Evolutionary conservation across 2,797 vertebrate genomes (phyloP), one percentile per base, ranked within the genome.

Genomic region (Aplochiton taeniatus): DNA sequence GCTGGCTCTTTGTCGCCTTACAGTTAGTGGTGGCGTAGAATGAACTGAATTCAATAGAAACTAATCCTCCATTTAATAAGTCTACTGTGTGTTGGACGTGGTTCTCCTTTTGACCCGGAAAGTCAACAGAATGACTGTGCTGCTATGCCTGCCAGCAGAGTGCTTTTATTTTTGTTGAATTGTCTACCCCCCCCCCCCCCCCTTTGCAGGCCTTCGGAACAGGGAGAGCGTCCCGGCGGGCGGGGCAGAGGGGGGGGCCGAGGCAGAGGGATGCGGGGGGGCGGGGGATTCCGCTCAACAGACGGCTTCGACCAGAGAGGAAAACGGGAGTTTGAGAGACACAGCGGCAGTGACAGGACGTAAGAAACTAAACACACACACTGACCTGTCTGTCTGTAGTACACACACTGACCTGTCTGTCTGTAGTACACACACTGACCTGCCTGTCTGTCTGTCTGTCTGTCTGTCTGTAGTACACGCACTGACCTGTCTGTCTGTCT

Each of bases 251-350:
- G 89, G 0, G 58, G 91, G 63, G 84, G 83, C 14, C 75, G 86
- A 69, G 80, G 87, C 13, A 83, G 89, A 85, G 91, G 92, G 69
- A 84, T 88, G 88, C 41, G 41, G 11, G 87, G 89, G 20, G 81
- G 82, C 53, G 88, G 82, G 8, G 83, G 90, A 65, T 84, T 69
- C 13, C 87, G 90, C 76, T 83, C 77, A 61, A 83, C 83, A 0
- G 81, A 85, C 69, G 72, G 76, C 58, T 93, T 92, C 73, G 90
- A 92, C 79, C 90, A 83, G 56, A 91, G 91, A 79, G 89, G 90
- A 58, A 95, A 87, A 72, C 14, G 66, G 31, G 92, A 93, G 61
- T 92, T 91, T 82, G 92, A 93, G 70, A 85, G 90, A 63, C 89
- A 88, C 4, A 86, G 84, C 72, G 86, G 85, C 19, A 94, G 69